Evolutionary conservation across 2,797 vertebrate genomes (phyloP), one percentile per base, ranked within the genome.

Genomic region (Vireo griseus): DNA sequence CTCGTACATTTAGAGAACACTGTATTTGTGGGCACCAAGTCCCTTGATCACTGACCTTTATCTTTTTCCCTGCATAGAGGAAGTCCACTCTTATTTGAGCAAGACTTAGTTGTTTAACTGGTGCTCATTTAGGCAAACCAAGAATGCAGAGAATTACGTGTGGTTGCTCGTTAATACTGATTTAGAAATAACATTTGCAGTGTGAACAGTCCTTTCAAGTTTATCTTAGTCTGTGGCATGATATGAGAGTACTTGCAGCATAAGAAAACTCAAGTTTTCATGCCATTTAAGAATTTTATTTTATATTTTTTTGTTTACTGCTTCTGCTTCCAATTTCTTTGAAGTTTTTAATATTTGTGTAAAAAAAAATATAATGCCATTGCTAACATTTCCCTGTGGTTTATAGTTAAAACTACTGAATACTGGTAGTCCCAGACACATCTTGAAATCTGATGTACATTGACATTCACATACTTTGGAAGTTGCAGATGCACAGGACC

Each of bases 11-110:
- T 89, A 63, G 54, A 86, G 81, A 91, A 85, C 55, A 40, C 61
- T 48, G 10, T 95, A 44, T 74, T 28, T 94, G 57, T 92, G 68
- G 88, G 58, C 71, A 40, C 22, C 6, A 13, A 62, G 44, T 86
- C 40, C 78, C 95, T 96, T 93, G 93, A 90, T 96, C 91, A 66
- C 24, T 94, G 75, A 92, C 81, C 81, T 95, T 93, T 87, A 87
- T 89, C 63, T 37, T 71, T 82, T 54, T 54, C 50, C 25, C 45
- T 9, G 3, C 14, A 24, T 40, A 15, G 44, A 72, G 81, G 52
- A 93, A 94, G 75, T 86, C 89, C 28, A 12, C 57, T 86, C 39
- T 77, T 92, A 82, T 72, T 79, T 95, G 50, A 80, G 57, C 62
- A 92, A 74, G 86, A 59, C n/a, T 92, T 61, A 52, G 4, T 69